Percentiles rank a stretch among this genome's conserved stretches.
phyloP scores from a whole-genome alignment of 1,140 invertebrate genomes.

The Zaprionus africanus region DNA sequence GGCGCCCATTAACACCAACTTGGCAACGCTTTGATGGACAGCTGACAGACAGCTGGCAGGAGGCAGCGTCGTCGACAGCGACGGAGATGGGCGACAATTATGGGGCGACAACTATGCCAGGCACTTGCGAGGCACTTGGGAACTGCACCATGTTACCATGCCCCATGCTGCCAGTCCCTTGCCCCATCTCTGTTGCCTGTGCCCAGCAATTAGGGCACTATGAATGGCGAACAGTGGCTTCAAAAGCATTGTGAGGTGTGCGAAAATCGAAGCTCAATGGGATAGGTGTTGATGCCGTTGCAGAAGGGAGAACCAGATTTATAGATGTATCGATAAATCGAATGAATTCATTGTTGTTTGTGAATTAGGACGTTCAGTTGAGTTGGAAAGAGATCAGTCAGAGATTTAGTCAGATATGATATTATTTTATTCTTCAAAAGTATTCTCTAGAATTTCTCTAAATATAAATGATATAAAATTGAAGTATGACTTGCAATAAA shows the following conservation, averaged over 20 bases:
- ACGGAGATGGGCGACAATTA: slow-evolving; percentile 58
- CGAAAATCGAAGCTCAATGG: background rate
- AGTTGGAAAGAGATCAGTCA: too few species aligned
- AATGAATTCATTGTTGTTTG: too few species aligned
- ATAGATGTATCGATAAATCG: too few species aligned
- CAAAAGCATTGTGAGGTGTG: slow-evolving; percentile 12
- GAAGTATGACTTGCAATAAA: too few species aligned
- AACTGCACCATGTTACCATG: background rate
- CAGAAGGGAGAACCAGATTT: too few species aligned
- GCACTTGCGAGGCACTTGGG: slow-evolving; percentile 61
- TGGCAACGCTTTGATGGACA: slow-evolving; percentile 80
- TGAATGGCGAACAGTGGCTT: slow-evolving; percentile 59
- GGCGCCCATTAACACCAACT: slow-evolving; percentile 81
- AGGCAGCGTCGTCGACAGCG: slow-evolving; percentile 44
- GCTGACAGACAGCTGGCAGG: slow-evolving; percentile 79
- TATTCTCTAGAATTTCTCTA: too few species aligned
- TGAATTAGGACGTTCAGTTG: too few species aligned
- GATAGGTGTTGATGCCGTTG: background rate
- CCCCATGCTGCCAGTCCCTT: background rate
- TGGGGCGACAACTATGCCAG: slow-evolving; percentile 79
- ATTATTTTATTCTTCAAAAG: too few species aligned
- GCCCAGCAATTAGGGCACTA: slow-evolving; percentile 44
- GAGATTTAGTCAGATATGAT: too few species aligned
- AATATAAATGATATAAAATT: too few species aligned
- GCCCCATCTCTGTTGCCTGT: background rate